These are phyloP conservation scores for Charanyca ferruginea DNA, from an alignment of 2,888 invertebrate genomes.

Conservation along the genomic window DNA sequence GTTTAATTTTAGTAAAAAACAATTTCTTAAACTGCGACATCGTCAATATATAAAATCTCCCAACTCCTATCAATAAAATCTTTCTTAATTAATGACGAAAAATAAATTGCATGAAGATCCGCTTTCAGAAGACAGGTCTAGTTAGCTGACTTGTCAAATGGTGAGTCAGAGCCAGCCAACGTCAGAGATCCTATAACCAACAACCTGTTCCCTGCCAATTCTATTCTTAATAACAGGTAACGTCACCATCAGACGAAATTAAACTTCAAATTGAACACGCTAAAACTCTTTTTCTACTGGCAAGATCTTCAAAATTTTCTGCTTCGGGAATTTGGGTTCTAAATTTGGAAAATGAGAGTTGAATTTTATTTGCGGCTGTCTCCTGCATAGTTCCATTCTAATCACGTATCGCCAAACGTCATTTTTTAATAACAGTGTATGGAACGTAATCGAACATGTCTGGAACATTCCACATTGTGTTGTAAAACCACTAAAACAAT, in stretches of 20 bases:
- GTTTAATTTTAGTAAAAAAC: too few relatives aligned
- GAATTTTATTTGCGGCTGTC: conserved; percentile 9
- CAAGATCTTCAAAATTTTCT: conserved; percentile 9
- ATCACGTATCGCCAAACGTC: conserved; percentile 69
- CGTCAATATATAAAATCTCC: neutral
- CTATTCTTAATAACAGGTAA: conserved; percentile 81
- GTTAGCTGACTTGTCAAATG: conserved; percentile 76
- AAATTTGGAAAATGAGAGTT: neutral
- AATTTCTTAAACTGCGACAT: neutral
- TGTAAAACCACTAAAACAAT: conserved; percentile 33
- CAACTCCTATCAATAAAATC: conserved; percentile 32
- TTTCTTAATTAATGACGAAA: conserved; percentile 41
- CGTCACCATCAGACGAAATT: conserved; percentile 49
- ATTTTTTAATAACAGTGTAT: conserved; percentile 65
- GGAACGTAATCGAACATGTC: conserved; percentile 66
- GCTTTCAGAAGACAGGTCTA: conserved; percentile 64
- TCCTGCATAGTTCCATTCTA: conserved; percentile 51
- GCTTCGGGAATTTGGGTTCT: conserved; percentile 30
- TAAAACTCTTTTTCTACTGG: conserved; percentile 59
- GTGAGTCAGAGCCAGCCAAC: conserved; percentile 77
- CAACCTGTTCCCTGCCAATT: conserved; percentile 80
- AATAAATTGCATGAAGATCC: conserved; percentile 52
- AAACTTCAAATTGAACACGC: conserved; percentile 39
- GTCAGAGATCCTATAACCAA: conserved; percentile 79
- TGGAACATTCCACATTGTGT: conserved; percentile 63